phyloP scores from a whole-genome alignment of 2,113 vertebrate genomes.

The Thunnus thynnus region DNA sequence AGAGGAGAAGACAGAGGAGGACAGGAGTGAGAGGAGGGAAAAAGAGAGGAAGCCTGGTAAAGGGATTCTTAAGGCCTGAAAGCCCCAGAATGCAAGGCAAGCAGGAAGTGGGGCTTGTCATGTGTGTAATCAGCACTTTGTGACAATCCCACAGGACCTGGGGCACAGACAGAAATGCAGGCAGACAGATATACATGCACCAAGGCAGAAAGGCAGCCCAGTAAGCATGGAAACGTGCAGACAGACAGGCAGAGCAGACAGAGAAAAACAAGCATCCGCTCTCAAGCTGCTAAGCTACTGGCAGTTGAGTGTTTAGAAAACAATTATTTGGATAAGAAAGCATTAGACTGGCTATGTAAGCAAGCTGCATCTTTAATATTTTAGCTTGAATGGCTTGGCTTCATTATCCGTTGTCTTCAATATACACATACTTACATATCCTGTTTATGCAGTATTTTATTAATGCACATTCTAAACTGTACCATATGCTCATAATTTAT shows the following conservation, averaged over 20 bases:
- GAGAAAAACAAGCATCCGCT: slow-evolving; percentile 28
- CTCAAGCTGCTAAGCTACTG: slow-evolving; percentile 19
- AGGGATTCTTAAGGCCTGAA: slow-evolving; percentile 80
- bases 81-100: slow-evolving; percentile 83
- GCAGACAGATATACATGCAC: slow-evolving; percentile 69
- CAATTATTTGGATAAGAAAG: no score
- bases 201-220: slow-evolving; percentile 54
- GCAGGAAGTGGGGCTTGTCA: slow-evolving; percentile 84
- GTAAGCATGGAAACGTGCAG: slow-evolving; percentile 49
- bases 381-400: neutral
- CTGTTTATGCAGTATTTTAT: neutral
- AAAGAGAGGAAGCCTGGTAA: slow-evolving; percentile 71
- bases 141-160: slow-evolving; percentile 79
- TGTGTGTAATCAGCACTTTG: slow-evolving; percentile 86
- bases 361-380: slow-evolving; percentile 5
- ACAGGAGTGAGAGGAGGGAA: slow-evolving; percentile 60
- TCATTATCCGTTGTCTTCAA: slow-evolving; percentile 6
- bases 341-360: neutral
- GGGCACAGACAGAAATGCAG: slow-evolving; percentile 71
- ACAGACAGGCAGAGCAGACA: slow-evolving; percentile 33
- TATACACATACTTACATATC: neutral
- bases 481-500: neutral
- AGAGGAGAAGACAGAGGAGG: slow-evolving; percentile 60
- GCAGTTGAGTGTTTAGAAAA: neutral
- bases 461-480: neutral